Evolutionary conservation across 2,888 invertebrate species (phyloP), one percentile per base, ranked within the genome.

Genomic region (Linyphia triangularis): DNA sequence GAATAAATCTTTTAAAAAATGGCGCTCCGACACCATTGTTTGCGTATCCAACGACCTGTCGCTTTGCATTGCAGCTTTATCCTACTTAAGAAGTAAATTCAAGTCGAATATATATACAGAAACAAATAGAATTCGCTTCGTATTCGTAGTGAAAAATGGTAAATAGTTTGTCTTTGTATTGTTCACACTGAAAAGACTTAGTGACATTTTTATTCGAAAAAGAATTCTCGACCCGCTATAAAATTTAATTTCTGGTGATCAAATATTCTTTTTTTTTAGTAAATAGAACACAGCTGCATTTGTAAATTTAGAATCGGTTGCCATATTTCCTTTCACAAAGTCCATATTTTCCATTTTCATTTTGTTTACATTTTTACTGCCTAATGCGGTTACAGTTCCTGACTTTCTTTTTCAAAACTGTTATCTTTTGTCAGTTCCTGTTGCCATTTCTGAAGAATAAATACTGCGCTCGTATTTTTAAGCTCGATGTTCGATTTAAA

Each of bases 221-320:
- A 67, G 40, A 69, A 40, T 19, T 37, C 40, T 5, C 16, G n/a
- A n/a, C 43, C 70, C 28, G 43, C 7, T 70, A 16, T 26, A 9
- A 70, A 43, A 70, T 70, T 70, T 43, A 70, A 70, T 70, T 70
- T 70, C 43, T 70, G 51, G 5, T 51, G 28, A 51, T 70, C 16
- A 22, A 70, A 70, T 70, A 43, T 26, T 43, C 26, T 70, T 70
- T 43, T 70, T 65, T 65, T 65, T 70, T 24, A 43, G 26, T 70
- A 43, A 40, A 43, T 70, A 70, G 51, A 16, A 43, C 16, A 28
- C 43, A 5, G 5, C 7, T 16, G 30, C 26, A 43, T 43, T 70
- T 28, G n/a, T 43, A 26, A 40, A 70, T 24, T n/a, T n/a, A n/a
- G n/a, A n/a, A n/a, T 10, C 33, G 26, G 3, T 9, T 0, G 16